Evolutionary conservation across 1,140 invertebrate species (phyloP), one percentile per base, ranked within the genome.

Genomic region (Agrypnia vestita): DNA sequence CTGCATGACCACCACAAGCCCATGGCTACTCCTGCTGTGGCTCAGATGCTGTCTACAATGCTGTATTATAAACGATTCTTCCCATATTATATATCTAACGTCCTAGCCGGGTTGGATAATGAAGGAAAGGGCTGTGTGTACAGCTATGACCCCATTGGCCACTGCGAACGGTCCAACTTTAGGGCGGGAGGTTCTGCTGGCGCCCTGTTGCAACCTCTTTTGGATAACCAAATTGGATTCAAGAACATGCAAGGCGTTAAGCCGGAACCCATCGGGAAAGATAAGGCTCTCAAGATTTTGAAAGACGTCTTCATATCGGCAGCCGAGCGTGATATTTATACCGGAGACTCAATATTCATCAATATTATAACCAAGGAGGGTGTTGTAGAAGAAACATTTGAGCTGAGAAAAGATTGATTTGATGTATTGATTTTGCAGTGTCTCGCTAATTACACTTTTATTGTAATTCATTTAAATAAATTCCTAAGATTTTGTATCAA

Each of bases 41-140:
- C 98, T 13, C 97, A 99, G 88, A 95, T 99, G 94, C 87, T 99
- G 0, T 97, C 98, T 0, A 98, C 96, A 7, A 95, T 98, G 91
- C 90, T 99, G 78, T 99, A 99, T 86, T 95, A 97, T 85, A 97
- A 97, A 84, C 92, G 99, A 80, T 99, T 99, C 87, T 99, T 99
- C 88, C 99, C 99, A 0, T 99, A 99, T 86, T 99, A 99, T 87
- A 95, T 99, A 10, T 96, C 95, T 44, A 99, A 98, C 86, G 94
- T 99, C 44, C 88, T 99, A 71, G 98, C 96, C 82, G 99, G 99
- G 0, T 86, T 97, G 15, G 95, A 96, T 87, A 90, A 91, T 84
- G 91, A 96, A 85, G 97, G 97, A n/a, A 95, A 96, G 86, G 98
- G 98, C 1, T 95, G 94, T 84, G 94, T 99, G 3, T 99, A 95